Evolutionary conservation across 53 echinoderm and acorn worm species (phyloP).

Genomic region (Mesocentrotus franciscanus): DNA sequence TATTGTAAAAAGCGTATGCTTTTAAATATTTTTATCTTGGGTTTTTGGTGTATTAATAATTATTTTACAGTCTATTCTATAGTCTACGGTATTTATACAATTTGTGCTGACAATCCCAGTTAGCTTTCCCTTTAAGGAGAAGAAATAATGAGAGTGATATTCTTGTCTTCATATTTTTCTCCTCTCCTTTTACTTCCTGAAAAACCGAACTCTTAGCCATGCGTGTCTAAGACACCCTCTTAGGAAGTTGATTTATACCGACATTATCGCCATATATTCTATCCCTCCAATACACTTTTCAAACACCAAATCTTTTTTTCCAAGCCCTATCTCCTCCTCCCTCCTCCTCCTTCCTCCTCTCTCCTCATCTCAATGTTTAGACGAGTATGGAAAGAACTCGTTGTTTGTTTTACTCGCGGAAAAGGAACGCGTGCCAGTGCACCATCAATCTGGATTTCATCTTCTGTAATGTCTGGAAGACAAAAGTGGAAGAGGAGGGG

Average conservation of each 20-base stretch:
- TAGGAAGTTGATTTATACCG: constrained; percentile 42
- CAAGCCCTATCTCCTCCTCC: neutral
- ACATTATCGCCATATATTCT: constrained; percentile 55
- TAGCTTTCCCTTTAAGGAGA: neutral
- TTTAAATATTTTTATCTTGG: too few relatives aligned
- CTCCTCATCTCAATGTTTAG: neutral
- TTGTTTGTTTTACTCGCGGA: constrained; percentile 53
- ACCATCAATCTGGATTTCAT: constrained; percentile 57
- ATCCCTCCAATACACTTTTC: constrained; percentile 33
- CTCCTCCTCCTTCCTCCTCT: neutral
- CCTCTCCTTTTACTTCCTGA: neutral
- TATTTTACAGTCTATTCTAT: too few relatives aligned
- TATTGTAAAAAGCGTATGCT: too few relatives aligned
- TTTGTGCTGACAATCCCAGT: neutral
- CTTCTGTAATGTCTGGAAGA: neutral
- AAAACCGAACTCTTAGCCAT: neutral
- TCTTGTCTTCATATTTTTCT: neutral
- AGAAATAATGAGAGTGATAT: neutral
- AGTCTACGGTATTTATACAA: too few relatives aligned
- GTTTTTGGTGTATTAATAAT: neutral
- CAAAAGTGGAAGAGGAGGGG: constrained; percentile 4
- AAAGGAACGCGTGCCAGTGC: constrained; percentile 47
- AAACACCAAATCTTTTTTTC: neutral
- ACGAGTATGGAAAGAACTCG: neutral
- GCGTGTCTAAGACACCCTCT: constrained; percentile 43